Evolutionary conservation across 2,113 vertebrate genomes (phyloP).

Genomic region (Macquaria australasica): DNA sequence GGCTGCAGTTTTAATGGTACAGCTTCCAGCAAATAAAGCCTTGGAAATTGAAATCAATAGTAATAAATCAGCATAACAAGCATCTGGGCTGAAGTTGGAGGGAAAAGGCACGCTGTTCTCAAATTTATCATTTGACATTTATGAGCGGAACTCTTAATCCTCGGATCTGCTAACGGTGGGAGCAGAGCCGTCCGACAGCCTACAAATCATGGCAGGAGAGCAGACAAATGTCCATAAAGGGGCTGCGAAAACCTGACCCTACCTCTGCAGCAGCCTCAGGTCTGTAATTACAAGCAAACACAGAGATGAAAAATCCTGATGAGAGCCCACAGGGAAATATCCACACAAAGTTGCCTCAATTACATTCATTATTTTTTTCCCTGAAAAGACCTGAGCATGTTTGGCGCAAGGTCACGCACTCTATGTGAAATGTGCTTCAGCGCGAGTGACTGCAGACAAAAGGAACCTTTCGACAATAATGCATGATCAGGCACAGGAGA

Average conservation of each 20-base stretch:
- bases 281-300: conserved; percentile 71
- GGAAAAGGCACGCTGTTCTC: conserved; percentile 50
- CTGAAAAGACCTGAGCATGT: conserved; percentile 1
- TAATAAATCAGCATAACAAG: conserved; percentile 82
- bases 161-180: conserved; percentile 39
- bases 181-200: conserved; percentile 35
- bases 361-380: conserved; percentile 34
- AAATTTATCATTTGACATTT: conserved; percentile 75
- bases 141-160: conserved; percentile 75
- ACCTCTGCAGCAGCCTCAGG: conserved; percentile 30
- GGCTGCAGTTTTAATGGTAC: conserved; percentile 70
- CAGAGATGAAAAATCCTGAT: conserved; percentile 57
- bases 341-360: conserved; percentile 33
- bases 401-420: conserved; percentile 14
- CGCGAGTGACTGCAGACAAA: background rate
- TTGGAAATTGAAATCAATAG: conserved; percentile 80
- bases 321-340: conserved; percentile 43
- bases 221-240: conserved; percentile 48
- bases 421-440: background rate
- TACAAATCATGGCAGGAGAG: conserved; percentile 52
- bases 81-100: conserved; percentile 52
- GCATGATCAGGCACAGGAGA: conserved; percentile 6
- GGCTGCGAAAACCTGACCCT: conserved; percentile 32
- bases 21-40: conserved; percentile 71
- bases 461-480: background rate